Evolutionary conservation across 2,888 invertebrate species (phyloP).

Genomic region (Bugula neritina): DNA sequence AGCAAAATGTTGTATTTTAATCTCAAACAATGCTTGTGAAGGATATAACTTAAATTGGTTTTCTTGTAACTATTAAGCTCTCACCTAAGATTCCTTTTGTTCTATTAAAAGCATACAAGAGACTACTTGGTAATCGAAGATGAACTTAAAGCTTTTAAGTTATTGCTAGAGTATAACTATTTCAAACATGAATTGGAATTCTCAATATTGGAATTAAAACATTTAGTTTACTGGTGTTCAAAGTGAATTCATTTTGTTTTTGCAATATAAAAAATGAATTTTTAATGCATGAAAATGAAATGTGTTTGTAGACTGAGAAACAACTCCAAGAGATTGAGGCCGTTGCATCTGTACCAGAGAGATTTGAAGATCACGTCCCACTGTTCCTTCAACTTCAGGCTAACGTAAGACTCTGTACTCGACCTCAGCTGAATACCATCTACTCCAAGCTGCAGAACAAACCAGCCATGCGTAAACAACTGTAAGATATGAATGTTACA

Average conservation of each 20-base stretch:
- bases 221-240: background rate
- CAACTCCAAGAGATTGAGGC: background rate
- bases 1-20: background rate
- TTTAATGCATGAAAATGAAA: too few species aligned
- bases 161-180: background rate
- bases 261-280: too few species aligned
- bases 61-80: too few species aligned
- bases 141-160: too few species aligned
- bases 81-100: too few species aligned
- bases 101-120: too few species aligned
- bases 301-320: background rate
- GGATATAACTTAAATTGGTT: background rate
- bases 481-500: too few species aligned
- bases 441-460: too few species aligned
- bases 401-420: background rate
- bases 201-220: background rate
- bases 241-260: background rate
- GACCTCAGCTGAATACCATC: background rate
- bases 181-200: background rate
- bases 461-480: too few species aligned
- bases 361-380: constrained; percentile 13
- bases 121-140: too few species aligned
- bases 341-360: background rate
- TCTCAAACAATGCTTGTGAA: too few species aligned
- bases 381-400: background rate